These are phyloP conservation scores for Acronicta psi DNA, from an alignment of 2,888 invertebrate genomes.

Conservation along the genomic window DNA sequence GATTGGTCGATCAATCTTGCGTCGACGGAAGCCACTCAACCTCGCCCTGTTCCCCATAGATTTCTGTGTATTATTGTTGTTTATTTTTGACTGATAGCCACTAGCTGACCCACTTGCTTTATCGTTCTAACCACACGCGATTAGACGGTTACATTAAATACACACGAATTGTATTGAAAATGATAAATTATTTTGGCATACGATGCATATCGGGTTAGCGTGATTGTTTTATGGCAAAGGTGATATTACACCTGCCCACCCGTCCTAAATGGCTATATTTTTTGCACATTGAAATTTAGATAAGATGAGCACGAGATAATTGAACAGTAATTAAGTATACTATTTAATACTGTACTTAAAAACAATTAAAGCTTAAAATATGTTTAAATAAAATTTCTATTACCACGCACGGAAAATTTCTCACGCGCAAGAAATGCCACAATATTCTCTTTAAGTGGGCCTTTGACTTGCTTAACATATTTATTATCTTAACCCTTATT, in stretches of 20 bases:
- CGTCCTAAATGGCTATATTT: too few species aligned
- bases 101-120: constrained; percentile 74
- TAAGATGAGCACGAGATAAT: background rate
- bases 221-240: constrained; percentile 31
- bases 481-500: constrained; percentile 33
- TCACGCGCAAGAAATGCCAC: constrained; percentile 18
- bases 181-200: constrained; percentile 44
- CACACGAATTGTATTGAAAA: constrained; percentile 50
- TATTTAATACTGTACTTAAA: background rate
- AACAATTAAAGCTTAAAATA: background rate
- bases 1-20: constrained; percentile 82
- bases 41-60: constrained; percentile 71
- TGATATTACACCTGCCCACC: background rate
- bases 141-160: constrained; percentile 57
- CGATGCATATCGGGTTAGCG: constrained; percentile 43
- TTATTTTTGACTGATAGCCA: constrained; percentile 80
- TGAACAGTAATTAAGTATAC: background rate
- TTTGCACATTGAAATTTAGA: too few species aligned
- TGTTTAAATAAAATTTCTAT: constrained; percentile 8
- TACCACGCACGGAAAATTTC: constrained; percentile 14
- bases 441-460: constrained; percentile 17
- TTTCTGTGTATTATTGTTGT: constrained; percentile 78
- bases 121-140: constrained; percentile 75
- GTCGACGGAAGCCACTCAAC: constrained; percentile 84
- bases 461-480: constrained; percentile 39